Conservation (phyloP, 1,140 invertebrate species). For the Himalopsyche phryganea region DNA sequence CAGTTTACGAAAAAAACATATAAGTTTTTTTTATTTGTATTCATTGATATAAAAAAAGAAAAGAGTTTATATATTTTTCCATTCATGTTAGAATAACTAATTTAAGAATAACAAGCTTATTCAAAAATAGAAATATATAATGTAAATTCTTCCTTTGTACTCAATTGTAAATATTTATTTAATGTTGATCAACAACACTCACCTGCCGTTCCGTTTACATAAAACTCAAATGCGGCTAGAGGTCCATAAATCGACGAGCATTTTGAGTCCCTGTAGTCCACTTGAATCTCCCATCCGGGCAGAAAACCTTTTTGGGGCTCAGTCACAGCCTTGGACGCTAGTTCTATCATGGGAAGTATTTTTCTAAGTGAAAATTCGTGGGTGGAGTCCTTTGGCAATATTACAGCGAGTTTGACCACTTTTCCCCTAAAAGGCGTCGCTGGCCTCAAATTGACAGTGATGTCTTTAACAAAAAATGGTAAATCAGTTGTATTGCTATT, state of each 20-base stretch:
- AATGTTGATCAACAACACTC: constrained; percentile 31
- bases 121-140: too few species aligned
- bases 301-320: constrained; percentile 54
- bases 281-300: constrained; percentile 63
- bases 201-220: constrained; percentile 66
- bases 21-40: too few species aligned
- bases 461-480: constrained; percentile 45
- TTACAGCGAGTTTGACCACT: constrained; percentile 60
- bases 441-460: constrained; percentile 43
- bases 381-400: constrained; percentile 61
- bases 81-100: too few species aligned
- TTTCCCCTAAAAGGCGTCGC: constrained; percentile 40
- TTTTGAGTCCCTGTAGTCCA: constrained; percentile 69
- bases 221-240: constrained; percentile 75
- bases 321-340: constrained; percentile 66
- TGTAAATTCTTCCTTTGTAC: not conserved
- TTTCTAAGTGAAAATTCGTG: constrained; percentile 65
- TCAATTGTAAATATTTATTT: not conserved
- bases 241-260: constrained; percentile 77
- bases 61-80: too few species aligned
- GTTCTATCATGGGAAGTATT: constrained; percentile 68
- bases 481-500: not conserved
- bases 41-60: too few species aligned
- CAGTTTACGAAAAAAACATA: too few species aligned
- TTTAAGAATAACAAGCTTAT: too few species aligned